Evolutionary conservation across 2,113 vertebrate species (phyloP).

Genomic region (Rhipidura dahli): DNA sequence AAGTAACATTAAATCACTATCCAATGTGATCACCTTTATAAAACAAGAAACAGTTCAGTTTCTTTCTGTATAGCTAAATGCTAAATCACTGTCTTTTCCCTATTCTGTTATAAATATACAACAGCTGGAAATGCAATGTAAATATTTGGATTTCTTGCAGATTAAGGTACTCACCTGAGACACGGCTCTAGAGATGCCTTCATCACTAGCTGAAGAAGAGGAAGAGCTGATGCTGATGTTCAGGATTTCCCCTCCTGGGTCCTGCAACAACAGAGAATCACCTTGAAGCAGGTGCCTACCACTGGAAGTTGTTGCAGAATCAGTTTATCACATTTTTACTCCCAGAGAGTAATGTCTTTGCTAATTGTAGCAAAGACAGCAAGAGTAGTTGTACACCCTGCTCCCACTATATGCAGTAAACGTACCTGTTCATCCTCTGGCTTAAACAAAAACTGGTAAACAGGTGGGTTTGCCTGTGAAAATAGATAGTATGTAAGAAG

Average conservation of each 20-base stretch:
- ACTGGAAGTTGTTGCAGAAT: neutral
- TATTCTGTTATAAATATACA: neutral
- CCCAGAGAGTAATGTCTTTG: neutral
- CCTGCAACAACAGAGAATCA: neutral
- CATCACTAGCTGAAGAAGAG: neutral
- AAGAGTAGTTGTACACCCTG: neutral
- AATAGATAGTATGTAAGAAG: neutral
- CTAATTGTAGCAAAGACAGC: neutral
- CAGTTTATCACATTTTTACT: neutral
- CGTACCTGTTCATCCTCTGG: slow-evolving; percentile 10
- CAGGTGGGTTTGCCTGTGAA: slow-evolving; percentile 26
- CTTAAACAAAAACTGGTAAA: slow-evolving; percentile 42
- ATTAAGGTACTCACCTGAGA: slow-evolving; percentile 7
- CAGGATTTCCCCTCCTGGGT: neutral
- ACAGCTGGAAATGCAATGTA: neutral
- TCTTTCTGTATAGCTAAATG: neutral
- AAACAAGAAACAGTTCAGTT: neutral
- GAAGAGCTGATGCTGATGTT: slow-evolving; percentile 19
- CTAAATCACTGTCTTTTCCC: neutral
- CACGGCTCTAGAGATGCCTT: neutral
- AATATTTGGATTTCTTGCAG: neutral
- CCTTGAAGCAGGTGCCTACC: neutral
- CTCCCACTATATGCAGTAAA: neutral
- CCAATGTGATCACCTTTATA: neutral
- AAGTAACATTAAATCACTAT: neutral